These are phyloP conservation scores for Hormiphora californensis DNA, from an alignment of 37 sponge, comb jelly and placozoan genomes.

Conservation along the genomic window DNA sequence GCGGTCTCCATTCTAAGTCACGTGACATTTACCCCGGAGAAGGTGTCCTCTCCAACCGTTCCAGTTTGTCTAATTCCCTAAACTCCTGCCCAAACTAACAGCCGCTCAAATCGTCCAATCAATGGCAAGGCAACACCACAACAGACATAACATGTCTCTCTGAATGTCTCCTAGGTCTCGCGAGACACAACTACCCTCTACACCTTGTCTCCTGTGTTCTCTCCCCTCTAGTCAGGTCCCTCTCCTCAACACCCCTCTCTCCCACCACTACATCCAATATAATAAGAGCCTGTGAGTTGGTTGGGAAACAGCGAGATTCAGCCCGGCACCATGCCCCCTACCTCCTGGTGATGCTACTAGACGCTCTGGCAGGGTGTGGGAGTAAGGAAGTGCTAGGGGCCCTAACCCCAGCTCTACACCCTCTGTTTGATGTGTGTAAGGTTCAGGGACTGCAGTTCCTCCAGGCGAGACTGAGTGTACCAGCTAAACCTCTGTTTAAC, in stretches of 20 bases:
- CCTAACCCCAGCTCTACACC: not conserved
- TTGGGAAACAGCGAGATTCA: conserved; percentile 4
- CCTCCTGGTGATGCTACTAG: not conserved
- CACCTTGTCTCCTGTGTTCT: not conserved
- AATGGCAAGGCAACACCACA: not conserved
- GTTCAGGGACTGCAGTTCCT: conserved; percentile 22
- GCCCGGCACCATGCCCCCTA: conserved; percentile 29
- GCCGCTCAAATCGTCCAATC: not conserved
- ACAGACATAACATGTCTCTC: not conserved
- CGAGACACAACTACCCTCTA: not conserved
- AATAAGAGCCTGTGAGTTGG: not conserved
- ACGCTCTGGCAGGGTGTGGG: not conserved
- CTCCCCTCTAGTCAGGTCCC: not conserved
- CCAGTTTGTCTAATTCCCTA: conserved; percentile 32
- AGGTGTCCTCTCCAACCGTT: not conserved
- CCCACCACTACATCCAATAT: not conserved
- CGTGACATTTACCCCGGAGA: not conserved
- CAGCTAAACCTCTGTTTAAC: not conserved
- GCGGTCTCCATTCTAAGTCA: not conserved
- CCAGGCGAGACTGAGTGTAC: not conserved
- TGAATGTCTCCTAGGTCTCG: conserved; percentile 13
- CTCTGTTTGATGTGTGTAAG: conserved; percentile 37
- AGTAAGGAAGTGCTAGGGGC: not conserved
- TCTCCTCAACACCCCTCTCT: not conserved
- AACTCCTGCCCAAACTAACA: not conserved